Base-by-base conservation (phyloP, 2,888 invertebrate genomes). In the Morinoia aosen region DNA sequence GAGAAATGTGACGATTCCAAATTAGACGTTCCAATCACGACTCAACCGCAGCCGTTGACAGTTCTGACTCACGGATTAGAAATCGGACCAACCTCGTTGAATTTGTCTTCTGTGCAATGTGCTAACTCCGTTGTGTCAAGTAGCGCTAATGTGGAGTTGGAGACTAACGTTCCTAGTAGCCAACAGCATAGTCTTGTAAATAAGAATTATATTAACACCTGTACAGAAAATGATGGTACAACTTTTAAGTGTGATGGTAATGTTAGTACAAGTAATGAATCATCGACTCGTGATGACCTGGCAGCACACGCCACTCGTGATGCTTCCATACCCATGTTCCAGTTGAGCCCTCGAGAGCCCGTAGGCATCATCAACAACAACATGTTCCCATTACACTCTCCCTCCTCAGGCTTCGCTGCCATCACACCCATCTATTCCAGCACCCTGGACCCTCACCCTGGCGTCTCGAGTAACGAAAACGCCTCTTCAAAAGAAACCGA, bases 351-450 rank as follows among this genome's bases (percentile, higher is more conserved):
- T 8, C 0, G 16, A 12, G 93, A 93, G 5, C 48, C 90, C 39
- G 8, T 40, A 40, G 93, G 57, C 10, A 93, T 93, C 40, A 93
- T 93, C 93, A 57, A 93, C 58, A 93, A 93, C 93, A 93, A 93
- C 25, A 57, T 93, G 56, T 93, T 93, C 40, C 93, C 93, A 48
- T 57, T 57, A 58, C 93, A 57, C 33, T 58, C 56, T 12, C 93
- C 58, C 12, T 93, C 58, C 48, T 10, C 57, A 14, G 93, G 33
- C 33, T 93, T 48, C n/a, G 57, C 93, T 16, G 93, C 93, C 56
- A 93, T 93, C 58, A 93, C 93, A 48, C 93, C 93, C 58, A 93
- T 93, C 40, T 93, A 93, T 93, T 93, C 93, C 57, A 33, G 33
- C 57, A 57, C 39, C 0, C 16, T 91, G 19, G 12, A 40, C 39